Evolutionary conservation across 2,888 invertebrate genomes (phyloP), one percentile per base, ranked within the genome.

Genomic region (Netelia virgata): DNA sequence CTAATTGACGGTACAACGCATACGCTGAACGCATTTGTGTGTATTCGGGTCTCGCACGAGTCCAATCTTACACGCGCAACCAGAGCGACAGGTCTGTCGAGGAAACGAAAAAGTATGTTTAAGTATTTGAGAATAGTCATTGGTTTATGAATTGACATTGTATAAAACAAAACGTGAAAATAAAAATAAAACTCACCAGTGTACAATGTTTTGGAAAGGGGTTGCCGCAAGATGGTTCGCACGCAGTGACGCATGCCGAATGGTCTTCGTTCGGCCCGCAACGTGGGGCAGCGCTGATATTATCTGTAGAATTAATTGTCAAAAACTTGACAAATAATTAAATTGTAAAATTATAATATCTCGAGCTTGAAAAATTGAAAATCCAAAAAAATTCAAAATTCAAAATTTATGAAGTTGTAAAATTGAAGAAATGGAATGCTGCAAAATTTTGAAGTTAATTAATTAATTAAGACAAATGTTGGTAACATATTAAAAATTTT

Each of bases 31-130:
- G 36, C 63, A 63, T 36, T n/a, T 6, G 1, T 63, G 3, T 8
- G 63, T 63, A n/a, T 63, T 63, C n/a, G 63, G 63, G 36, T 63
- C 63, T 36, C 63, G 28, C 16, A 63, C 63, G 14, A 63, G 41
- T 63, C 63, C 63, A 0, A 41, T 41, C 8, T 9, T 1, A 8
- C 63, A 63, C 8, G n/a, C n/a, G 36, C 63, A 63, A 63, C 36
- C 63, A 14, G 36, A 6, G 1, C 3, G 10, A 63, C 63, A 63
- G 5, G 1, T n/a, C 63, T 63, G 63, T 63, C 5, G 23, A 53
- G 47, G 10, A 47, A 14, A 14, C 47, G 3, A 47, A 47, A 10
- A 0, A n/a, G n/a, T 14, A 57, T 20, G 16, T 18, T 57, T 57
- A 6, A 57, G 8, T 57, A 57, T 57, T 18, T 57, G 8, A 18